Conservation (phyloP, 2,113 vertebrate species). For the Salvelinus alpinus region DNA sequence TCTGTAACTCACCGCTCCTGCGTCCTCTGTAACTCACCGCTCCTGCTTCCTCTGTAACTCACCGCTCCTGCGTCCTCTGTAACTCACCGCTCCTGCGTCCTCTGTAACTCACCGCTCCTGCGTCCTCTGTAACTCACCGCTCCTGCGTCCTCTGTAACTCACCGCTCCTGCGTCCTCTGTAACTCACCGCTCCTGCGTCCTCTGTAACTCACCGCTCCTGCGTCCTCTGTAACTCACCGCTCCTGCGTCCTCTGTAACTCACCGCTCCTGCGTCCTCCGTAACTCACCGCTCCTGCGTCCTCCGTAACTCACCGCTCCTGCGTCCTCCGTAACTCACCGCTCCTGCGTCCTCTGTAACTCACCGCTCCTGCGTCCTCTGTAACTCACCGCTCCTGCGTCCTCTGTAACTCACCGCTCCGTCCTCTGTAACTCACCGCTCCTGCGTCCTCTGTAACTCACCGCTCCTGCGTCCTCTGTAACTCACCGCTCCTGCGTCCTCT, state of each 20-base stretch:
- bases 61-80: slow-evolving; percentile 31
- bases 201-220: slow-evolving; percentile 73
- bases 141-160: no score
- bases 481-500: no score
- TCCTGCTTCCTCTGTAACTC: no score
- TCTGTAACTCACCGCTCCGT: slow-evolving; percentile 41
- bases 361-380: no score
- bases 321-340: slow-evolving; percentile 75
- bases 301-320: slow-evolving; percentile 35
- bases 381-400: slow-evolving; percentile 29
- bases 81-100: slow-evolving; percentile 60
- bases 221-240: slow-evolving; percentile 47
- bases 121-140: no score
- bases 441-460: no score
- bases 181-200: slow-evolving; percentile 61
- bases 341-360: no score
- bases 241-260: no score
- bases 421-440: slow-evolving; percentile 74
- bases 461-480: no score
- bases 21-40: no score
- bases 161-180: slow-evolving; percentile 29
- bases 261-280: no score
- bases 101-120: slow-evolving; percentile 66
- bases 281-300: slow-evolving; percentile 31
- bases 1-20: slow-evolving; percentile 14